Conservation (phyloP, 2,797 vertebrate species). For the Miichthys miiuy region DNA sequence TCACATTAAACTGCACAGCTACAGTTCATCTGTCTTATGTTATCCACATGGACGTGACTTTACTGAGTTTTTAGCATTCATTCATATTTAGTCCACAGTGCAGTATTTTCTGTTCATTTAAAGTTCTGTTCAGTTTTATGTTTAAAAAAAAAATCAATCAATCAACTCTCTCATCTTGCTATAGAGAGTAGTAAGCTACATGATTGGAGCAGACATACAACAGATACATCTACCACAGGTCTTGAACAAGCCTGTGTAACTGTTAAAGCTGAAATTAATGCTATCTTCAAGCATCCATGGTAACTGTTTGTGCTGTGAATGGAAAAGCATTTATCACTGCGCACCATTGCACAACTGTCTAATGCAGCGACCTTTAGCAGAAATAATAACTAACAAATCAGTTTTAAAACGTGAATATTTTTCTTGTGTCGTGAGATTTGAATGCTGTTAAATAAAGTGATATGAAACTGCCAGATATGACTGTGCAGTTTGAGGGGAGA, state of each 20-base stretch:
- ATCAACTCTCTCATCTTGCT: neutral
- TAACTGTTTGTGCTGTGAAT: constrained; percentile 21
- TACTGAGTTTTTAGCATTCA: neutral
- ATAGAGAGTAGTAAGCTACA: neutral
- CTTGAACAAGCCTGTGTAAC: constrained; percentile 28
- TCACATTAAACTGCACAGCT: constrained; percentile 10
- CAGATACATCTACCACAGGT: neutral
- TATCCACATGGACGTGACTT: constrained; percentile 20
- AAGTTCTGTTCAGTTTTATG: constrained; percentile 17
- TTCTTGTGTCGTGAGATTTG: constrained; percentile 27
- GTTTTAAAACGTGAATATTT: constrained; percentile 35
- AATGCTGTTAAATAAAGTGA: constrained; percentile 32
- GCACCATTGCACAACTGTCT: constrained; percentile 12
- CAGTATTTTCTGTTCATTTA: neutral
- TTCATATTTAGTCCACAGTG: constrained; percentile 1
- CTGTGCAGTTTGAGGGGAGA: constrained; percentile 15
- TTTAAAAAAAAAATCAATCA: neutral
- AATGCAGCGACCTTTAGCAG: constrained; percentile 9
- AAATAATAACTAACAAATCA: constrained; percentile 9
- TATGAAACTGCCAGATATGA: constrained; percentile 41
- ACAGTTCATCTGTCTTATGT: constrained; percentile 4
- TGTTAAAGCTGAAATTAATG: constrained; percentile 13
- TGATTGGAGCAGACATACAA: neutral
- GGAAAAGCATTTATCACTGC: neutral
- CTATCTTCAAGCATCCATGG: constrained; percentile 7